Evolutionary conservation across 2,888 invertebrate genomes (phyloP).

Genomic region (Blastobasis adustella): DNA sequence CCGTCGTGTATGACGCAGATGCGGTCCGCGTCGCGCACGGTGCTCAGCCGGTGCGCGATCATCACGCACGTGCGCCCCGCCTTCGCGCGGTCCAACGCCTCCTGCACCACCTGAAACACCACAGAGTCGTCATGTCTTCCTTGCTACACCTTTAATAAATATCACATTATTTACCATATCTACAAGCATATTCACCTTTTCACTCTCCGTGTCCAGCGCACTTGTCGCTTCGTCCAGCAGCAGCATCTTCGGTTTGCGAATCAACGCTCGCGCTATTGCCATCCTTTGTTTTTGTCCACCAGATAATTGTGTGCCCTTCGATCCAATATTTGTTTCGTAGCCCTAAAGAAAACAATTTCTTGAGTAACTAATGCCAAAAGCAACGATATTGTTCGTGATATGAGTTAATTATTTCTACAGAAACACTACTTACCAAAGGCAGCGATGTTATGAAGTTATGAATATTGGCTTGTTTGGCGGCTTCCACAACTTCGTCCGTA

Average conservation of each 20-base stretch:
- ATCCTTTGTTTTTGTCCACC: slow-evolving; percentile 95
- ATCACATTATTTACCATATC: too few species aligned
- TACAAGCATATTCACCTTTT: too few species aligned
- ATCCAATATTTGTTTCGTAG: slow-evolving; percentile 88
- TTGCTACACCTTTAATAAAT: too few species aligned
- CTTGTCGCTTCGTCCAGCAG: slow-evolving; percentile 92
- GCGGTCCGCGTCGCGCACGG: slow-evolving; percentile 86
- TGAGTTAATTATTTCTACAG: neutral
- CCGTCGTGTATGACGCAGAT: slow-evolving; percentile 84
- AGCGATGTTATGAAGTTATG: slow-evolving; percentile 83
- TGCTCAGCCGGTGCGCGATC: slow-evolving; percentile 90
- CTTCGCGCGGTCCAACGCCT: slow-evolving; percentile 87
- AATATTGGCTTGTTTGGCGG: slow-evolving; percentile 83
- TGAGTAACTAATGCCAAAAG: neutral
- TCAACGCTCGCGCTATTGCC: slow-evolving; percentile 90
- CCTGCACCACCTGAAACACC: slow-evolving; percentile 82
- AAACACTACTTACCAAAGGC: slow-evolving; percentile 67
- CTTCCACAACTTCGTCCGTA: slow-evolving; percentile 78
- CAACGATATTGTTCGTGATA: neutral
- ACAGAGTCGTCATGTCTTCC: too few species aligned
- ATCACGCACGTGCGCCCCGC: slow-evolving; percentile 88
- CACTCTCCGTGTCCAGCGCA: slow-evolving; percentile 89
- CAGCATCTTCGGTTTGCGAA: slow-evolving; percentile 85
- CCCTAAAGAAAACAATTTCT: slow-evolving; percentile 52
- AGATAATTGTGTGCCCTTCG: slow-evolving; percentile 85